phyloP scores from a whole-genome alignment of 2,888 invertebrate species.

The Phalangium opilio region DNA sequence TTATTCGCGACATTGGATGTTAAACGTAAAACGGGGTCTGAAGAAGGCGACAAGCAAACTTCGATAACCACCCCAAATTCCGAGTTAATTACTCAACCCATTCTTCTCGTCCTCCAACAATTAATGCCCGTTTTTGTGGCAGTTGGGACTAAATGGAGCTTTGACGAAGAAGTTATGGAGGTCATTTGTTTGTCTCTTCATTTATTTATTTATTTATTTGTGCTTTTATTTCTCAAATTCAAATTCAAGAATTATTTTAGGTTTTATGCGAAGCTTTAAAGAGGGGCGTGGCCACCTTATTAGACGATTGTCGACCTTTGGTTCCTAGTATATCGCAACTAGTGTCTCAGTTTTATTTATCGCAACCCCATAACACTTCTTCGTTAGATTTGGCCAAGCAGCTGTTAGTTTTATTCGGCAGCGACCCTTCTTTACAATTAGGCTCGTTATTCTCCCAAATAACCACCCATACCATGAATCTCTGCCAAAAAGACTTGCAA shows the following conservation, averaged over 20 bases:
- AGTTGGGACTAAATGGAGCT: slow-evolving; percentile 46
- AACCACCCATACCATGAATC: no score
- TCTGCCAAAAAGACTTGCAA: slow-evolving; percentile 30
- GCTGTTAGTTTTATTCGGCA: slow-evolving; percentile 31
- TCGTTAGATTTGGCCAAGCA: slow-evolving; percentile 58
- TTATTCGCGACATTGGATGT: slow-evolving; percentile 46
- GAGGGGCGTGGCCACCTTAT: slow-evolving; percentile 51
- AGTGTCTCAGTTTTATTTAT: slow-evolving; percentile 48
- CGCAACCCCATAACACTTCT: slow-evolving; percentile 46
- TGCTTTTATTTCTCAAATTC: neutral
- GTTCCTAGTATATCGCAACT: slow-evolving; percentile 51
- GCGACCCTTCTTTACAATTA: no score
- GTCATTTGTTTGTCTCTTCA: slow-evolving; percentile 30
- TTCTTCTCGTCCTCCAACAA: slow-evolving; percentile 14
- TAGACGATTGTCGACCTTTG: slow-evolving; percentile 51
- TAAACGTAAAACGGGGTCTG: slow-evolving; percentile 19
- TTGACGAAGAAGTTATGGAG: slow-evolving; percentile 47
- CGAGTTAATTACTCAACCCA: slow-evolving; percentile 9
- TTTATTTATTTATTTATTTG: neutral
- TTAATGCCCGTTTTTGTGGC: slow-evolving; percentile 42
- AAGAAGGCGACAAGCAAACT: slow-evolving; percentile 5
- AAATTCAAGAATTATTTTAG: slow-evolving; percentile 32
- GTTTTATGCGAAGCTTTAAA: slow-evolving; percentile 57
- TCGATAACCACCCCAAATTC: slow-evolving; percentile 1
- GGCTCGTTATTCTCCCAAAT: no score